Evolutionary conservation across 2,888 invertebrate genomes (phyloP).

Genomic region (Platycnemis pennipes): DNA sequence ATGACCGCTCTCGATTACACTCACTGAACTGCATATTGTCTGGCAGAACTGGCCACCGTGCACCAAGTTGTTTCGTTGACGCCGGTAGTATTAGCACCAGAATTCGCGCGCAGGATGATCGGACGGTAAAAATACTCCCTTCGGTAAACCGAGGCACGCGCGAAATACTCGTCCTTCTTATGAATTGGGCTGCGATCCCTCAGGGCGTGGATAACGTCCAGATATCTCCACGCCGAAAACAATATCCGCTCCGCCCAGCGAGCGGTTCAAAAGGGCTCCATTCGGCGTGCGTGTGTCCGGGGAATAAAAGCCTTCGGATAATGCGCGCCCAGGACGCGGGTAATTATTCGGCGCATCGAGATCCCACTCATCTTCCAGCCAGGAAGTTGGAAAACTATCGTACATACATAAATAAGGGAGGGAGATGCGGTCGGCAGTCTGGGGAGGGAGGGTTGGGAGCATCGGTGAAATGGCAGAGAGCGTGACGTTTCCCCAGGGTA

Average conservation of each 20-base stretch:
- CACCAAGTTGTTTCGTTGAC: no score
- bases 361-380: slow-evolving; percentile 21
- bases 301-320: slow-evolving; percentile 35
- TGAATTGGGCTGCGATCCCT: neutral
- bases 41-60: no score
- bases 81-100: no score
- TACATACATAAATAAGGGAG: neutral
- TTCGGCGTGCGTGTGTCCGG: neutral
- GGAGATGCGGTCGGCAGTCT: neutral
- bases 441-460: neutral
- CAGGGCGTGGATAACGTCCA: neutral
- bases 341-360: slow-evolving; percentile 18
- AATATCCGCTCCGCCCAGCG: neutral
- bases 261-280: neutral
- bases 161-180: neutral
- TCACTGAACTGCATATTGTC: no score
- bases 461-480: slow-evolving; percentile 49
- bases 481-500: slow-evolving; percentile 38
- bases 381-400: slow-evolving; percentile 36
- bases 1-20: no score
- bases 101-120: neutral
- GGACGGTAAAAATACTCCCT: neutral
- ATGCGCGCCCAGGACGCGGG: neutral
- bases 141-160: neutral
- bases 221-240: neutral